These are phyloP conservation scores for Chionis minor DNA, from an alignment of 2,113 vertebrate genomes.

Conservation along the genomic window DNA sequence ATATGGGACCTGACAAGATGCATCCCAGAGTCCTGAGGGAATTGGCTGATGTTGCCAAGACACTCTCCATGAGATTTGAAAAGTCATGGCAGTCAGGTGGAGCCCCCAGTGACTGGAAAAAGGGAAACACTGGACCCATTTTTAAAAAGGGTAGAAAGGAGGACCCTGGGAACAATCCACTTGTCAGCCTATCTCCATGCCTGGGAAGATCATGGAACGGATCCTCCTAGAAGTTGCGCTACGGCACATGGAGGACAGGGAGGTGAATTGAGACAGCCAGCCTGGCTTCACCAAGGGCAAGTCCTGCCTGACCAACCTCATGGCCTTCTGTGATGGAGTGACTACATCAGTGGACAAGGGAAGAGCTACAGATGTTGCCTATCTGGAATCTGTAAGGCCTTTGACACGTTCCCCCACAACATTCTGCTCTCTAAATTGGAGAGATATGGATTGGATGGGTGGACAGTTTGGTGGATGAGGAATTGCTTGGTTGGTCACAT, in stretches of 20 bases:
- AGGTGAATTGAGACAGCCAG: neutral
- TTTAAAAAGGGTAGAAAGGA: neutral
- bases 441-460: neutral
- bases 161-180: neutral
- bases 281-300: neutral
- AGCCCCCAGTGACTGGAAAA: neutral
- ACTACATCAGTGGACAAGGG: neutral
- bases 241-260: neutral
- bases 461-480: neutral
- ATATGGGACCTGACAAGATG: neutral
- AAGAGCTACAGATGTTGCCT: neutral
- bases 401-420: neutral
- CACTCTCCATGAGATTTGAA: neutral
- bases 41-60: neutral
- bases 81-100: neutral
- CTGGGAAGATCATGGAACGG: neutral
- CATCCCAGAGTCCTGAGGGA: neutral
- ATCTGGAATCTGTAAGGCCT: neutral
- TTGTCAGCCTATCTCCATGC: neutral
- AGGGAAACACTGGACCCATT: neutral
- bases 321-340: neutral
- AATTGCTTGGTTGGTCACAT: neutral
- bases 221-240: neutral
- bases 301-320: neutral
- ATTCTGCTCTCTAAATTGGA: neutral